Percentiles rank a stretch among this genome's conserved stretches.
phyloP scores from a whole-genome alignment of 2,113 vertebrate genomes.

The Heteronetta atricapilla region DNA sequence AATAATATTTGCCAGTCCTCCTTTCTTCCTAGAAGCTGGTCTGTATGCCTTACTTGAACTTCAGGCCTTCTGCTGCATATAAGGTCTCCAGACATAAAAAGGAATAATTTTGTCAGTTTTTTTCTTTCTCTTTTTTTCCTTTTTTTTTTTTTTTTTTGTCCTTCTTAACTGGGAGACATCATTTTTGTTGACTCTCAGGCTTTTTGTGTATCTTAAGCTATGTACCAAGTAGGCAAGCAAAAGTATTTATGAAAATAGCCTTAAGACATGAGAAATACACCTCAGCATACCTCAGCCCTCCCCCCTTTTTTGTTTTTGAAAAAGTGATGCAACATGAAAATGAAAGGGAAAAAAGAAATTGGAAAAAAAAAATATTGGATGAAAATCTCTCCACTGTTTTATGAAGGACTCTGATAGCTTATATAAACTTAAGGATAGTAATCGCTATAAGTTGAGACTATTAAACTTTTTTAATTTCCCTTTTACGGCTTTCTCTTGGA shows the following conservation, averaged over 20 bases:
- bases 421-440: background rate
- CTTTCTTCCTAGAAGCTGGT: background rate
- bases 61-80: background rate
- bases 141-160: background rate
- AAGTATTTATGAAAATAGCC: background rate
- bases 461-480: background rate
- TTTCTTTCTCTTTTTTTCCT: background rate
- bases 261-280: background rate
- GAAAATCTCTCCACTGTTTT: background rate
- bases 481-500: background rate
- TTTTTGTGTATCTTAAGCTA: background rate
- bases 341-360: background rate
- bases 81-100: background rate
- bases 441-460: background rate
- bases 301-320: background rate
- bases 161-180: background rate
- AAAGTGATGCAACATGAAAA: background rate
- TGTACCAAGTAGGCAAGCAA: background rate
- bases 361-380: background rate
- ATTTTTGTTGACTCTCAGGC: background rate
- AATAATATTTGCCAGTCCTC: background rate
- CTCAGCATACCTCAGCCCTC: background rate
- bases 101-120: background rate
- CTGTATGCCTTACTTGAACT: background rate
- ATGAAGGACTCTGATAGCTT: background rate